Percentiles rank a stretch among this genome's conserved stretches.
phyloP scores from a whole-genome alignment of 2,797 vertebrate species.

The Botia almorhae region DNA sequence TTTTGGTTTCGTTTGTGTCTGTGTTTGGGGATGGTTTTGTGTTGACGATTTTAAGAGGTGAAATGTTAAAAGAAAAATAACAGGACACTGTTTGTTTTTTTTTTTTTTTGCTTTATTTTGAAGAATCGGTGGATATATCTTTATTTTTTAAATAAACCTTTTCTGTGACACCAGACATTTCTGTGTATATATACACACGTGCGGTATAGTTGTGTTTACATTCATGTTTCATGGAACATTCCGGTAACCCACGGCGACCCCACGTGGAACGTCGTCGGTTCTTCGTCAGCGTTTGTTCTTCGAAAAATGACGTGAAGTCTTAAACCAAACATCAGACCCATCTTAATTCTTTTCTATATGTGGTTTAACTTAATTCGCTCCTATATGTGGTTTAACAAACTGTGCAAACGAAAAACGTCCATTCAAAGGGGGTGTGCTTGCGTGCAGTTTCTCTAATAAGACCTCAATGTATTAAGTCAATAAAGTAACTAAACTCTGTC shows the following conservation, averaged over 20 bases:
- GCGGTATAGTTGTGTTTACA: constrained; percentile 66
- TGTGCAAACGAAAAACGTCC: constrained; percentile 12
- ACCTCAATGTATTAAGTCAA: constrained; percentile 15
- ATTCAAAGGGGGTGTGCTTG: constrained; percentile 8
- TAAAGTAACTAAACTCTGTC: not conserved
- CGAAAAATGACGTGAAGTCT: too few species aligned
- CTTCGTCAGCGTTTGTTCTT: too few species aligned
- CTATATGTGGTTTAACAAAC: not conserved
- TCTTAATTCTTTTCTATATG: too few species aligned
- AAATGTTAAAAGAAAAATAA: constrained; percentile 1
- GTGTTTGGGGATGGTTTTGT: constrained; percentile 4
- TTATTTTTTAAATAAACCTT: constrained; percentile 99
- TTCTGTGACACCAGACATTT: constrained; percentile 84
- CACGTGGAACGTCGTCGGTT: too few species aligned
- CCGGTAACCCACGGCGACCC: not conserved
- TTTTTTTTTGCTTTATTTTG: constrained; percentile 74
- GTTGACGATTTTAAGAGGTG: constrained; percentile 13
- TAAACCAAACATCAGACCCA: not conserved
- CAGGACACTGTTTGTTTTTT: constrained; percentile 62
- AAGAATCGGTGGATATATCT: constrained; percentile 87
- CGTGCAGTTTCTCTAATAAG: too few species aligned
- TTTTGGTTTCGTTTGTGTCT: not conserved
- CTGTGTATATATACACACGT: constrained; percentile 61
- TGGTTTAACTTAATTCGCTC: too few species aligned
- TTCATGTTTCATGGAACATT: constrained; percentile 58